Percentiles rank a stretch among this genome's conserved stretches.
Conservation (phyloP, 1,140 invertebrate species). For the Spodoptera litura region DNA sequence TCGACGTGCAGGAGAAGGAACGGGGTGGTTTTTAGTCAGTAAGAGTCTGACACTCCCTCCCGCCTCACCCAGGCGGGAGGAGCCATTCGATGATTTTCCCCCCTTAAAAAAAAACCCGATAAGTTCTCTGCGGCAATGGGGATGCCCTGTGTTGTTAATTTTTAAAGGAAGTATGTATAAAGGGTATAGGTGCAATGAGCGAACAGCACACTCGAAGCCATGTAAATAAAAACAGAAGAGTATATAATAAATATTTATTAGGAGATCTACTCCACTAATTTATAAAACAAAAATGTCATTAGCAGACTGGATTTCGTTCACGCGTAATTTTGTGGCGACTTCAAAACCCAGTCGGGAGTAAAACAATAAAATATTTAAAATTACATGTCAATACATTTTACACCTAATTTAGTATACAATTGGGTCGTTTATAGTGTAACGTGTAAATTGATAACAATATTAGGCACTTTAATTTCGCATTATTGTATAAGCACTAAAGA, state of each 20-base stretch:
- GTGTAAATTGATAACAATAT: not conserved
- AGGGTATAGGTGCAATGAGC: too few relatives aligned
- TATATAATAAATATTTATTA: constrained; percentile 60
- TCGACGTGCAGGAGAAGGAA: too few relatives aligned
- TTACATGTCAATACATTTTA: constrained; percentile 54
- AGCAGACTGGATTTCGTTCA: constrained; percentile 36
- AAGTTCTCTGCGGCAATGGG: too few relatives aligned
- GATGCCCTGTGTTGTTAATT: too few relatives aligned
- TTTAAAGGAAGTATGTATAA: too few relatives aligned
- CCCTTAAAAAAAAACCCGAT: too few relatives aligned
- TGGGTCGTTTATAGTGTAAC: constrained; percentile 26
- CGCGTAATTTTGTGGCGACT: constrained; percentile 7
- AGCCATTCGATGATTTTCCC: too few relatives aligned
- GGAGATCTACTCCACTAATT: constrained; percentile 64
- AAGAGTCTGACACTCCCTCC: too few relatives aligned
- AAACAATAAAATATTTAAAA: constrained; percentile 46
- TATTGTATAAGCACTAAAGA: constrained; percentile 24
- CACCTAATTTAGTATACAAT: constrained; percentile 59
- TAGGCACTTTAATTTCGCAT: constrained; percentile 35
- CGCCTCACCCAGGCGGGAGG: too few relatives aligned
- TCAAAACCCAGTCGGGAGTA: constrained; percentile 36
- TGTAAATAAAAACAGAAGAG: not conserved
- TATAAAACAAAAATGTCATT: constrained; percentile 48
- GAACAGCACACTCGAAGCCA: too few relatives aligned
- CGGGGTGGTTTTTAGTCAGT: too few relatives aligned